These are phyloP conservation scores for Seladonia tumulorum DNA, from an alignment of 2,888 invertebrate species.

Conservation along the genomic window DNA sequence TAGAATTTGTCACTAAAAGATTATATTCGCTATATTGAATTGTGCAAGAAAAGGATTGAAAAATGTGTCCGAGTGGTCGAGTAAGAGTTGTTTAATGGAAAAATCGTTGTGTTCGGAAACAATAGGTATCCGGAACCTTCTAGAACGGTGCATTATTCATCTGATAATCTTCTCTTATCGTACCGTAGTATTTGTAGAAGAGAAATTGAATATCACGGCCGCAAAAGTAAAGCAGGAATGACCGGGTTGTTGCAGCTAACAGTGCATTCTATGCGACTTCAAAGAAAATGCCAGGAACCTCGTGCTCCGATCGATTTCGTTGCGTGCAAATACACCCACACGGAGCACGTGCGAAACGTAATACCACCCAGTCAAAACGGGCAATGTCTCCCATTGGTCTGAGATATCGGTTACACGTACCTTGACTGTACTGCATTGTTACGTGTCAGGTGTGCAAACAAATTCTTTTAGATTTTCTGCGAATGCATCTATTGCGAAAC, in stretches of 20 bases:
- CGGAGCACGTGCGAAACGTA: constrained; percentile 35
- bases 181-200: neutral
- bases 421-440: neutral
- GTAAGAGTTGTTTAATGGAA: neutral
- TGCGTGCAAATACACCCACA: constrained; percentile 43
- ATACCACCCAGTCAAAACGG: constrained; percentile 28
- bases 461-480: neutral
- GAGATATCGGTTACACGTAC: constrained; percentile 8
- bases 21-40: no score
- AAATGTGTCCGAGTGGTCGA: neutral
- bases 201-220: neutral
- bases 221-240: neutral
- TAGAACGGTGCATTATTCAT: neutral
- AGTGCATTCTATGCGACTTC: constrained; percentile 2
- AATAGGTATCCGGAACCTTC: neutral
- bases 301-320: constrained; percentile 29
- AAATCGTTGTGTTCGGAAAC: neutral
- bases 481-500: no score
- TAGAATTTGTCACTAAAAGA: no score
- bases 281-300: constrained; percentile 33
- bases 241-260: constrained; percentile 1
- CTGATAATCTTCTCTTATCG: neutral
- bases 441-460: neutral
- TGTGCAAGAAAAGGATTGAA: neutral
- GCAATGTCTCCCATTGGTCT: constrained; percentile 10